Conservation (phyloP, 2,888 invertebrate genomes). For the Piscicola geometra region DNA sequence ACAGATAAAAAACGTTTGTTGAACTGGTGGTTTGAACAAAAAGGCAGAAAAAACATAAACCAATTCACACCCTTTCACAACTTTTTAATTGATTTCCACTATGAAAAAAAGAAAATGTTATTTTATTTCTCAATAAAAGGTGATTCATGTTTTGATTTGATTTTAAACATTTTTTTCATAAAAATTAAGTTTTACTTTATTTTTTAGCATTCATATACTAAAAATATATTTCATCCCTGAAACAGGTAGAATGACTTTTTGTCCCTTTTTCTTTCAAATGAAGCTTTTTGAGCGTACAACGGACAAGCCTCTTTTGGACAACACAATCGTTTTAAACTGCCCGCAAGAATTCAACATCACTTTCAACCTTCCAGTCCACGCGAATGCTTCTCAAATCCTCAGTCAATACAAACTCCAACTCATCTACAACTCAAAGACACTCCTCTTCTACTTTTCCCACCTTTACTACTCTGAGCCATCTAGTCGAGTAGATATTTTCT, state of each 20-base stretch:
- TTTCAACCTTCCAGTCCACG: background rate
- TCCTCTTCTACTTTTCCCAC: slow-evolving; percentile 1
- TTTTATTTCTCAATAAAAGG: background rate
- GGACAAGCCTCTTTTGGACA: background rate
- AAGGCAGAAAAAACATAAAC: background rate
- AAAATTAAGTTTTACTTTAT: too few species aligned
- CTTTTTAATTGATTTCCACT: background rate
- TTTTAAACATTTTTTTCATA: too few species aligned
- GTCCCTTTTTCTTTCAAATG: slow-evolving; percentile 4
- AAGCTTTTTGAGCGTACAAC: background rate
- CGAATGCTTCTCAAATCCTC: background rate
- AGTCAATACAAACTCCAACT: background rate
- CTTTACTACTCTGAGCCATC: background rate
- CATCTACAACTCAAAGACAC: background rate
- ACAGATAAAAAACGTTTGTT: background rate
- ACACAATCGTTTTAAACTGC: background rate
- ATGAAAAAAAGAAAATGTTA: background rate
- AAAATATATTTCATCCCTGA: too few species aligned
- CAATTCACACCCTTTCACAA: background rate
- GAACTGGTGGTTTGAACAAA: background rate
- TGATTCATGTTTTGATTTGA: too few species aligned
- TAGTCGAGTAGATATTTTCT: background rate
- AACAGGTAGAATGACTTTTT: background rate
- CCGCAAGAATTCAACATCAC: background rate
- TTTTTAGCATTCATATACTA: too few species aligned